Base-by-base conservation (phyloP, 2,888 invertebrate genomes). In the Drosophila helvetica region DNA sequence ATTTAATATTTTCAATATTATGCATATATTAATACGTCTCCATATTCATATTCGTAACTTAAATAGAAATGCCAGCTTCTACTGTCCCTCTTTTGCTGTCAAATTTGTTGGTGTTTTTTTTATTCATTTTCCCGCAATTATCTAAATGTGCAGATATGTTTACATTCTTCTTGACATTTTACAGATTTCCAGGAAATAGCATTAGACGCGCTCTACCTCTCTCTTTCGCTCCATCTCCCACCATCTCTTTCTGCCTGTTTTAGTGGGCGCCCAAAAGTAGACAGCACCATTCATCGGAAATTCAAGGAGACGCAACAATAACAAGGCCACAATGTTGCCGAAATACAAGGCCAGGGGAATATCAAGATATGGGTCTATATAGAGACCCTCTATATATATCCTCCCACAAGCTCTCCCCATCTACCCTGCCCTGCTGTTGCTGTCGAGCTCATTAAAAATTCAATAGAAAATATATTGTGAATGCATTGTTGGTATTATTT, bases 381-480 rank as follows among this genome's bases (percentile, higher is more conserved):
- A 15, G 52, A 22, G n/a, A n/a, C n/a, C n/a, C n/a, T n/a, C n/a
- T n/a, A n/a, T n/a, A n/a, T n/a, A n/a, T n/a, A n/a, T n/a, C n/a
- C n/a, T 17, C 15, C 17, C 27, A n/a, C 12, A 8, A 4, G 19
- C 27, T 47, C 15, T 45, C 7, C 17, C 19, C n/a, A n/a, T 53
- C 18, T 18, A 6, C 7, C 3, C 0, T 18, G 19, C 33, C 43
- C 38, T 15, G n/a, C 38, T 7, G 38, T n/a, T 46, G 33, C 46
- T 38, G 54, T 51, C 54, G 71, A 74, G 68, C 87, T 88, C 84
- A 86, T 86, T 86, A 81, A 84, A 88, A 86, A 88, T 86, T 88
- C 88, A 88, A 86, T 88, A 81, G 78, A 61, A 84, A 77, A 85
- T 77, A 77, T 82, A 86, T 84, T 81, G 81, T 19, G 67, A 77